Conservation (phyloP, 2,113 vertebrate genomes). For the Xenopus borealis region DNA sequence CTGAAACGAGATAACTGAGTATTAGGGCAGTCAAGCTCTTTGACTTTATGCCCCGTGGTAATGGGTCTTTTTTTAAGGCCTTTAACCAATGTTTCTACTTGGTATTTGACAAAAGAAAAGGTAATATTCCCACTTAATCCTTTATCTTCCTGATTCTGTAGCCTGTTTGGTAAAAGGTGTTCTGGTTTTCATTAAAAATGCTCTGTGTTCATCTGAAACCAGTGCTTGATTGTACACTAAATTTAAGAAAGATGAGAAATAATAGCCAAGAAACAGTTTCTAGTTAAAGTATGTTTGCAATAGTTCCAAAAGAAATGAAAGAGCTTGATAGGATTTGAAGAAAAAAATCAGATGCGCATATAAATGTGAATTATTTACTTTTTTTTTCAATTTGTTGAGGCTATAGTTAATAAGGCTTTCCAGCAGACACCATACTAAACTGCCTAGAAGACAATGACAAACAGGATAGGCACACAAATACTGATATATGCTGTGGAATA, state of each 20-base stretch:
- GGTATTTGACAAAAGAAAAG: slow-evolving; percentile 60
- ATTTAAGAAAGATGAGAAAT: slow-evolving; percentile 37
- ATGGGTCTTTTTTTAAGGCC: slow-evolving; percentile 66
- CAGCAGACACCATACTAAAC: slow-evolving; percentile 24
- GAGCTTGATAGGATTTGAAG: slow-evolving; percentile 36
- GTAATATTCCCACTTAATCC: slow-evolving; percentile 58
- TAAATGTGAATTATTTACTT: slow-evolving; percentile 36
- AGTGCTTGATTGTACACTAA: slow-evolving; percentile 30
- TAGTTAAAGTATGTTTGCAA: slow-evolving; percentile 31
- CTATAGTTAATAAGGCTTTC: slow-evolving; percentile 29
- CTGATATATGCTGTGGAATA: too few species aligned
- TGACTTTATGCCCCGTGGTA: slow-evolving; percentile 62
- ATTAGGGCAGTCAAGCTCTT: slow-evolving; percentile 68
- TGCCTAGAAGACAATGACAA: slow-evolving; percentile 3
- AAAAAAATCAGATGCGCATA: slow-evolving; percentile 39
- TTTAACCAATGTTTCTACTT: slow-evolving; percentile 63
- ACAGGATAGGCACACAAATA: too few species aligned
- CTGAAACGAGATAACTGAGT: slow-evolving; percentile 67
- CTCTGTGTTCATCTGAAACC: slow-evolving; percentile 34
- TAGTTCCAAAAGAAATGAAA: slow-evolving; percentile 26
- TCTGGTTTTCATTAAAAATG: slow-evolving; percentile 39
- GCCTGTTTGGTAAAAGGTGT: slow-evolving; percentile 42
- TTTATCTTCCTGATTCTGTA: slow-evolving; percentile 36
- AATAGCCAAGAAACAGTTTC: slow-evolving; percentile 28
- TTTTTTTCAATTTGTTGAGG: slow-evolving; percentile 36